Evolutionary conservation across 2,113 vertebrate genomes (phyloP).

Genomic region (Eudyptes chrysolophus): DNA sequence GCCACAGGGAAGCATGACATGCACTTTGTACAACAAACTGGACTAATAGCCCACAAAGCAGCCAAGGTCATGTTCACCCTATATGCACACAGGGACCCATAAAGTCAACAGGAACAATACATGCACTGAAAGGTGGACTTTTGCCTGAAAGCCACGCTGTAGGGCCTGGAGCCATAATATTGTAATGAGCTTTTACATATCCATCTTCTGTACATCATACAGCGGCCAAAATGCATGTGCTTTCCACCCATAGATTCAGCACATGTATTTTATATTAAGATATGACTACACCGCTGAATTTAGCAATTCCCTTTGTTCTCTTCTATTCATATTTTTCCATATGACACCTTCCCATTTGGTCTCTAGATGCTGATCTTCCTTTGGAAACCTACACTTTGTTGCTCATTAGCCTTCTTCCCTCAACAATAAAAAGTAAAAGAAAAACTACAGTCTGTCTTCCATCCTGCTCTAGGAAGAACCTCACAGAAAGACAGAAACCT

Average conservation of each 20-base stretch:
- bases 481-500: not conserved
- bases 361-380: not conserved
- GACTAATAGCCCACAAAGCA: not conserved
- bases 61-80: not conserved
- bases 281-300: not conserved
- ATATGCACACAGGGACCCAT: not conserved
- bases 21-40: not conserved
- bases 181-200: not conserved
- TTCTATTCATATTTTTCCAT: not conserved
- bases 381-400: not conserved
- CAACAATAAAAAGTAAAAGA: not conserved
- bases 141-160: not conserved
- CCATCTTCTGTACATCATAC: not conserved
- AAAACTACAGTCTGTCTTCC: not conserved
- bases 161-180: not conserved
- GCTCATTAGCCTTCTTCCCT: not conserved
- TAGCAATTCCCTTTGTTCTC: not conserved
- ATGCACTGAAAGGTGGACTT: not conserved
- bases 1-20: not conserved
- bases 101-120: not conserved
- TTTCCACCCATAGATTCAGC: not conserved
- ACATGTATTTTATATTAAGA: not conserved
- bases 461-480: not conserved
- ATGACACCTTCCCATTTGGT: not conserved
- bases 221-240: accelerated